Conservation (phyloP, 2,113 vertebrate species). For the Notarius lentiginosus region DNA sequence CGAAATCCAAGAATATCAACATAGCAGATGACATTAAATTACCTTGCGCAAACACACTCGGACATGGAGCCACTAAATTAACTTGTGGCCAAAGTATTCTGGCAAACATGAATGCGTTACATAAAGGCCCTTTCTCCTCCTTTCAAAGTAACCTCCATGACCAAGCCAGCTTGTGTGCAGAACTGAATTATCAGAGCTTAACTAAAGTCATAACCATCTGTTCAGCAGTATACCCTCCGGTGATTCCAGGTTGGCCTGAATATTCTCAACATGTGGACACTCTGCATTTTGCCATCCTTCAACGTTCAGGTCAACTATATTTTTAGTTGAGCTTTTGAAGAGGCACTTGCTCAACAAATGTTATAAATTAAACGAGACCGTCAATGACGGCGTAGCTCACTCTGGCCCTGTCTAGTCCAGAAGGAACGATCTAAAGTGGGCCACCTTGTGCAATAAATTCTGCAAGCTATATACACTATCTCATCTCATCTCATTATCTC, state of each 20-base stretch:
- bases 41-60: conserved; percentile 22
- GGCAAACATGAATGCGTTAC: conserved; percentile 2
- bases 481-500: too few relatives aligned
- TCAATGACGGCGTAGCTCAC: too few relatives aligned
- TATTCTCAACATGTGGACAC: conserved; percentile 32
- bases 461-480: too few relatives aligned
- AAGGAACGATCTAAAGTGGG: too few relatives aligned
- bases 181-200: conserved; percentile 58
- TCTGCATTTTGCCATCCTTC: conserved; percentile 1
- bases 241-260: conserved; percentile 43
- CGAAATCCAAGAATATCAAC: conserved; percentile 41
- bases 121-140: conserved; percentile 24
- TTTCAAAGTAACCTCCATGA: conserved; percentile 42
- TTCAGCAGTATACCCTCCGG: conserved; percentile 48
- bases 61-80: conserved; percentile 6
- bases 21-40: conserved; percentile 37
- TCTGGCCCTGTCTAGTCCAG: too few relatives aligned
- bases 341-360: conserved; percentile 13
- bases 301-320: conserved; percentile 24
- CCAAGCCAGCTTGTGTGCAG: conserved; percentile 36
- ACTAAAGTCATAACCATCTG: conserved; percentile 61
- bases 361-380: neutral
- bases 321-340: conserved; percentile 18
- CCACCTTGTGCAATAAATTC: too few relatives aligned
- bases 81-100: conserved; percentile 1